A percentile compares a stretch with the other conserved stretches of the same genome.
Evolutionary conservation across 2,797 vertebrate genomes (phyloP).

Genomic region (Gadopsis marmoratus): DNA sequence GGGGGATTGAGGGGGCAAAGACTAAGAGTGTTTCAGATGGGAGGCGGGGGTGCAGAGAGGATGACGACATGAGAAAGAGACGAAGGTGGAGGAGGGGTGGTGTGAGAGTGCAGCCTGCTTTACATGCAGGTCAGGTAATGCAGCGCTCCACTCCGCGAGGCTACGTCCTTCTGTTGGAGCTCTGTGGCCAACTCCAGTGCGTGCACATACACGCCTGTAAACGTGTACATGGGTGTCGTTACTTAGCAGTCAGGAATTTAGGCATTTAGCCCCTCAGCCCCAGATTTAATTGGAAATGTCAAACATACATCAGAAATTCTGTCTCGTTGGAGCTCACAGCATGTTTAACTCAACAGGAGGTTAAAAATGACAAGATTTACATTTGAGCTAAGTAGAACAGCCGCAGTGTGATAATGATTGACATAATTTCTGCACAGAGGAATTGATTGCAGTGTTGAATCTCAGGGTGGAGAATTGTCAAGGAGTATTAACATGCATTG

Average conservation of each 20-base stretch:
- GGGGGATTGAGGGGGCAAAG: slow-evolving; percentile 41
- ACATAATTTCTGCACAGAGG: not conserved
- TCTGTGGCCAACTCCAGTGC: slow-evolving; percentile 45
- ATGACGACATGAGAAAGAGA: slow-evolving; percentile 79
- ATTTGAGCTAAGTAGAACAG: slow-evolving; percentile 23
- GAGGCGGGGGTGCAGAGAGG: slow-evolving; percentile 50
- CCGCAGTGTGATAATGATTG: slow-evolving; percentile 1
- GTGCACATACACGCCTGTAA: slow-evolving; percentile 19
- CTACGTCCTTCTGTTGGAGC: slow-evolving; percentile 67
- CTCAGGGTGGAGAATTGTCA: slow-evolving; percentile 6
- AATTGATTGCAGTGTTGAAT: slow-evolving; percentile 13
- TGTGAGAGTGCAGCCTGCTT: slow-evolving; percentile 78
- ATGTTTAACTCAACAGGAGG: slow-evolving; percentile 51
- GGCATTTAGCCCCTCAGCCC: slow-evolving; percentile 21
- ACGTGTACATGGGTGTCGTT: slow-evolving; percentile 9
- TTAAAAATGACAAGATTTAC: slow-evolving; percentile 33
- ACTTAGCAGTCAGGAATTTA: slow-evolving; percentile 4
- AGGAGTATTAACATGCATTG: not conserved
- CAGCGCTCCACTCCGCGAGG: slow-evolving; percentile 67
- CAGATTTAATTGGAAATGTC: slow-evolving; percentile 37
- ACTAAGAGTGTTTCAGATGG: slow-evolving; percentile 58
- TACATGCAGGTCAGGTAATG: slow-evolving; percentile 86
- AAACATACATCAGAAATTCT: slow-evolving; percentile 28
- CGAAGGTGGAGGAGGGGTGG: slow-evolving; percentile 63
- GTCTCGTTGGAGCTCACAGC: not conserved